Conservation (phyloP, 2,888 invertebrate genomes). For the Hirtodrosophila cameraria region DNA sequence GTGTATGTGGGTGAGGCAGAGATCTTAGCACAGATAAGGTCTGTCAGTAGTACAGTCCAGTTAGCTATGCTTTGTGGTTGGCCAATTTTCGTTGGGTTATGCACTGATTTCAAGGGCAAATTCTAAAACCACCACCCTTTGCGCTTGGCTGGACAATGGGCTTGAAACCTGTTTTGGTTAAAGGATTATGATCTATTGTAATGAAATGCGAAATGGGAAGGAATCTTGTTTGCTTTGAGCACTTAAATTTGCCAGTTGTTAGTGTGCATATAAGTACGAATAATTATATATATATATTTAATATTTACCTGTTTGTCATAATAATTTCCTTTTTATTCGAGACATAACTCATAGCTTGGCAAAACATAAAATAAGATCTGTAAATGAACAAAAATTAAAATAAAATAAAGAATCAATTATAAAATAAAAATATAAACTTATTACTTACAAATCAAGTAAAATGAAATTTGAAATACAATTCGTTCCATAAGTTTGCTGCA, state of each 20-base stretch:
- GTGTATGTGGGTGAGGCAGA: conserved; percentile 56
- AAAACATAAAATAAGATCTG: conserved; percentile 19
- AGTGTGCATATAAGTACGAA: background rate
- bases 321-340: background rate
- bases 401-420: background rate
- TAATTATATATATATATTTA: background rate
- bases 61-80: conserved; percentile 62
- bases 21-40: conserved; percentile 22
- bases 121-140: conserved; percentile 41
- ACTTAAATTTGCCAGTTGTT: conserved; percentile 4
- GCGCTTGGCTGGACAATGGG: conserved; percentile 10
- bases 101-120: conserved; percentile 51
- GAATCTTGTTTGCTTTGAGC: conserved; percentile 4
- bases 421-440: background rate
- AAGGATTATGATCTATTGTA: conserved; percentile 57
- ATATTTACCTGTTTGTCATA: conserved; percentile 38
- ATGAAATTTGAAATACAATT: conserved; percentile 14
- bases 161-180: conserved; percentile 64
- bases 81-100: conserved; percentile 39
- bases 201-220: conserved; percentile 36
- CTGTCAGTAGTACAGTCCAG: conserved; percentile 60
- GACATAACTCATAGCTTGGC: background rate
- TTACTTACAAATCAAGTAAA: background rate
- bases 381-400: conserved; percentile 8
- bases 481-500: background rate